A percentile compares a stretch with the other conserved stretches of the same genome.
These are phyloP conservation scores for Pseudeuparius sepicola DNA, from an alignment of 2,888 invertebrate species.

Conservation along the genomic window DNA sequence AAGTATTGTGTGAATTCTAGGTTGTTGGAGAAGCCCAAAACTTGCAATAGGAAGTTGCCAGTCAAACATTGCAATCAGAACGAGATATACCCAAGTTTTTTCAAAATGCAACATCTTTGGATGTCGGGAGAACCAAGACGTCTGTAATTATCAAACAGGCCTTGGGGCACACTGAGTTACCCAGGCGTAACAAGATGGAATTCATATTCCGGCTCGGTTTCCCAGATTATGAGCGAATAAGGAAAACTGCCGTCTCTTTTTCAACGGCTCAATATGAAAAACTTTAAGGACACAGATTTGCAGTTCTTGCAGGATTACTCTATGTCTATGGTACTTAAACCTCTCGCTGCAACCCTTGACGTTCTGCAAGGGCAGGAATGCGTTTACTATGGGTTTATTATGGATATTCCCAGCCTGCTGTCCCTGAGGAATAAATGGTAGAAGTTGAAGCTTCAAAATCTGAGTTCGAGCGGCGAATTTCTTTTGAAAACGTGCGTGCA, in stretches of 20 bases:
- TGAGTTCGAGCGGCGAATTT: no score
- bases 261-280: constrained; percentile 11
- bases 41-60: not conserved
- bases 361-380: constrained; percentile 18
- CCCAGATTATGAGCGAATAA: constrained; percentile 17
- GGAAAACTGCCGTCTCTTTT: constrained; percentile 10
- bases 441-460: no score
- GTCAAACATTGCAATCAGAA: not conserved
- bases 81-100: constrained; percentile 6
- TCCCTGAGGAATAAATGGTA: no score
- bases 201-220: constrained; percentile 16
- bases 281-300: constrained; percentile 9
- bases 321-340: constrained; percentile 15
- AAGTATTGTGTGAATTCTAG: constrained; percentile 18
- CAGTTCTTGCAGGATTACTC: constrained; percentile 15
- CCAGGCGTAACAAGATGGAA: constrained; percentile 20
- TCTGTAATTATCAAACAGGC: constrained; percentile 18
- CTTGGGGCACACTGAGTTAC: constrained; percentile 20
- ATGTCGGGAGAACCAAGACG: constrained; percentile 18
- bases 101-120: constrained; percentile 17
- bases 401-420: no score
- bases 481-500: no score
- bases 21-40: no score
- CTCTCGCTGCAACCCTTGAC: constrained; percentile 13
- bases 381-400: no score